Conservation (phyloP, 2,888 invertebrate species). For the Lasioglossum malachurum region DNA sequence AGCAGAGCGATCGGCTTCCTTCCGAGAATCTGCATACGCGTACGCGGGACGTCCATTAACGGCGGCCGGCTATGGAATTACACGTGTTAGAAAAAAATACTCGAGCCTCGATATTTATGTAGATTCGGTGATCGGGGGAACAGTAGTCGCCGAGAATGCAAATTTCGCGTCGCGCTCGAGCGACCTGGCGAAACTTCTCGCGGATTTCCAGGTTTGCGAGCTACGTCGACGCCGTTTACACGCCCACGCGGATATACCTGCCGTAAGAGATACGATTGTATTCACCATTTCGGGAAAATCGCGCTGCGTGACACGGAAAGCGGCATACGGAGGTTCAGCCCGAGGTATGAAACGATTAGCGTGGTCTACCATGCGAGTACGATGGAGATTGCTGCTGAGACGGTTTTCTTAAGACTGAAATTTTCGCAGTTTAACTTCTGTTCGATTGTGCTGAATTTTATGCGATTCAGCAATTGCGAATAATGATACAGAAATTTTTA, state of each 20-base stretch:
- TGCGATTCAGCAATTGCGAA: neutral
- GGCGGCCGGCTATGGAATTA: conserved; percentile 75
- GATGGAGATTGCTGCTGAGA: neutral
- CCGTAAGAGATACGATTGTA: conserved; percentile 48
- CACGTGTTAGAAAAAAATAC: conserved; percentile 78
- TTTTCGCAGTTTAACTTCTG: neutral
- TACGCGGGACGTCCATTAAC: conserved; percentile 80
- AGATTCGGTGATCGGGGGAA: conserved; percentile 74
- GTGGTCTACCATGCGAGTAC: neutral
- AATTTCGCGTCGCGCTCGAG: conserved; percentile 79
- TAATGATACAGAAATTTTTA: too few relatives aligned
- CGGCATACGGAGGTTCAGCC: neutral
- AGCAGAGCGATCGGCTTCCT: conserved; percentile 60
- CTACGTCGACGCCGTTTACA: conserved; percentile 56
- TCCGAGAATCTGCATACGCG: conserved; percentile 76
- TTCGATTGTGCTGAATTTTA: neutral
- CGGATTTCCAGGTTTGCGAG: conserved; percentile 48
- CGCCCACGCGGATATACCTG: conserved; percentile 20
- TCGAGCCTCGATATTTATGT: conserved; percentile 78
- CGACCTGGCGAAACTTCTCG: conserved; percentile 70
- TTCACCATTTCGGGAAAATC: conserved; percentile 48
- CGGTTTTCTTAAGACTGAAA: neutral
- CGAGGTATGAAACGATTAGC: neutral
- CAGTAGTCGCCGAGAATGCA: conserved; percentile 81
- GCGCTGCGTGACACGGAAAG: conserved; percentile 3